Conservation (phyloP, 2,797 vertebrate genomes). For the Tragelaphus oryx region DNA sequence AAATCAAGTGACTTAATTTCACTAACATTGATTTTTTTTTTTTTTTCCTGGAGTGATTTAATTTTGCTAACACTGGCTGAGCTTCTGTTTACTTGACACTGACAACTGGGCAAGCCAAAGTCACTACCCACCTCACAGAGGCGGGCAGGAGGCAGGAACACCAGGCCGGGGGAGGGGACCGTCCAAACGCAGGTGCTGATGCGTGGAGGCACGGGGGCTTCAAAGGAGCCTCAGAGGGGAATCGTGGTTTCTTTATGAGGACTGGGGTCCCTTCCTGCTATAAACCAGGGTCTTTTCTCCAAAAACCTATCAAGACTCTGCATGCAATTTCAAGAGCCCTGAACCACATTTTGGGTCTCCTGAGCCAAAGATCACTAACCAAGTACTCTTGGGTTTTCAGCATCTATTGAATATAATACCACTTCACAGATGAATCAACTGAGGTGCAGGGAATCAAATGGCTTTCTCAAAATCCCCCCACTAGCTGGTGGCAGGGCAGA, state of each 20-base stretch:
- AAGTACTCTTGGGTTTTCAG: not conserved
- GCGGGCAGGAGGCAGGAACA: not conserved
- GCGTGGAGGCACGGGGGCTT: accelerated
- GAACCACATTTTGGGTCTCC: not conserved
- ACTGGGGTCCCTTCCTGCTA: not conserved
- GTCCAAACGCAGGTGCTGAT: accelerated
- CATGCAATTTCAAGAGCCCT: not conserved
- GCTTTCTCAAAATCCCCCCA: not conserved
- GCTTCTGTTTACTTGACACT: not conserved
- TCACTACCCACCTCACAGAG: not conserved
- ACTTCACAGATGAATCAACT: not conserved
- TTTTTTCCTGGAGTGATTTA: not conserved
- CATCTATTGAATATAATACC: not conserved
- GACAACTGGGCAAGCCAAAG: not conserved
- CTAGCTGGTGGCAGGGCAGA: not conserved
- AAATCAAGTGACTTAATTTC: slow-evolving; percentile 63
- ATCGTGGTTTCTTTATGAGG: not conserved
- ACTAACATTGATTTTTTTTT: slow-evolving; percentile 54
- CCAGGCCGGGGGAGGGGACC: accelerated
- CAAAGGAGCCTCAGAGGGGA: not conserved
- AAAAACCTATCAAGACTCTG: not conserved
- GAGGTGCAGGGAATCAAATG: no score
- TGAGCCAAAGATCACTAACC: not conserved
- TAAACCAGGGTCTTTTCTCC: not conserved
- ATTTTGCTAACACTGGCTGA: slow-evolving; percentile 35